These are phyloP conservation scores for Centrocercus urophasianus DNA, from an alignment of 2,113 vertebrate species.

Conservation along the genomic window DNA sequence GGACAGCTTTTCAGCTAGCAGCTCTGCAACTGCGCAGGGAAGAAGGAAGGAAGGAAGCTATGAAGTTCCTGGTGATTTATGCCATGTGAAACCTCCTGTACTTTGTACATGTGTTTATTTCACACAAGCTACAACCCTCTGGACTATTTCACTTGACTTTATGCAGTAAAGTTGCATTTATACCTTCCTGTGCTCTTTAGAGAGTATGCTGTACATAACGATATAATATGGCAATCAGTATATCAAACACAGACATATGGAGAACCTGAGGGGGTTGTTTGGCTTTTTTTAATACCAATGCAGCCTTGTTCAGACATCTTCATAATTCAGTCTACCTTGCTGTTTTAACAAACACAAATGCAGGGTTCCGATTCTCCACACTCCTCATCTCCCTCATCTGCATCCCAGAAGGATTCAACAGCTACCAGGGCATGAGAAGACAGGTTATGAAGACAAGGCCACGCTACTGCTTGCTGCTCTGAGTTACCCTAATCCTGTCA, in stretches of 20 bases:
- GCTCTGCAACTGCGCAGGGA: neutral
- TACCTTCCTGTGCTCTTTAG: neutral
- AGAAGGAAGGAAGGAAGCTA: slow-evolving; percentile 10
- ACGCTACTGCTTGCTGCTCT: neutral
- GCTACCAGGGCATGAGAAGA: neutral
- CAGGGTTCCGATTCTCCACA: neutral
- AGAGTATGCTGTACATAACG: neutral
- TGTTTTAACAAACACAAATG: neutral
- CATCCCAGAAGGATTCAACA: neutral
- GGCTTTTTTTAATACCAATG: neutral
- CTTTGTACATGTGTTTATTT: neutral
- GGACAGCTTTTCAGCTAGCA: slow-evolving; percentile 41
- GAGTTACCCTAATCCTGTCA: neutral
- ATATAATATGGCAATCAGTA: neutral
- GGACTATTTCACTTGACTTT: slow-evolving; percentile 40
- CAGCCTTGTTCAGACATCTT: neutral
- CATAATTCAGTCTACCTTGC: neutral
- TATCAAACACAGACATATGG: neutral
- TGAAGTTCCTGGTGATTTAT: slow-evolving; percentile 25
- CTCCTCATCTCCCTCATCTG: neutral
- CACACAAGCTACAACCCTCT: slow-evolving; percentile 14
- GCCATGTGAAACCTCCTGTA: neutral
- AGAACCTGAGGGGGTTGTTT: slow-evolving; percentile 1
- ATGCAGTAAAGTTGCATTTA: slow-evolving; percentile 30
- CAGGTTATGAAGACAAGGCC: neutral